phyloP scores from a whole-genome alignment of 2,888 invertebrate genomes.

The Aleiodes alternator region DNA sequence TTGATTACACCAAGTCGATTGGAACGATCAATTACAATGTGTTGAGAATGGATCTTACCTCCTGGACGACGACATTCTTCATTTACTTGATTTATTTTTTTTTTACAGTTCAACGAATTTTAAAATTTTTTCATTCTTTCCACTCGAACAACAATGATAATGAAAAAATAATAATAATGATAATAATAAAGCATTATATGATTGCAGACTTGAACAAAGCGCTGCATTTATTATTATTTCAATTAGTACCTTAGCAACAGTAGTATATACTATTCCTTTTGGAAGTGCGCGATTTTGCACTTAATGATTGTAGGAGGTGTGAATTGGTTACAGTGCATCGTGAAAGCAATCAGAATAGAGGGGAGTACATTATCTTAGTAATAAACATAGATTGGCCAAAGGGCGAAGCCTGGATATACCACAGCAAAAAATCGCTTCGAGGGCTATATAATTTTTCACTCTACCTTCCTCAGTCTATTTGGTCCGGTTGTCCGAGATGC shows the following conservation, averaged over 20 bases:
- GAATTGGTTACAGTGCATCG: conserved; percentile 17
- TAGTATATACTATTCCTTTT: conserved; percentile 1
- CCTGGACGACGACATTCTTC: conserved; percentile 62
- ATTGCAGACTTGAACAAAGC: conserved; percentile 20
- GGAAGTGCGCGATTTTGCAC: neutral
- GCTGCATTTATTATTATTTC: conserved; percentile 32
- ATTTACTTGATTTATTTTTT: conserved; percentile 36
- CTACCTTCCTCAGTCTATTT: conserved; percentile 42
- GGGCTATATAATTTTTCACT: conserved; percentile 37
- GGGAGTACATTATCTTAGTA: conserved; percentile 24
- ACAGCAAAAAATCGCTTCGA: neutral
- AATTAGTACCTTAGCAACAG: neutral
- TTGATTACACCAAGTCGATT: conserved; percentile 51
- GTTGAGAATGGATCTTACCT: conserved; percentile 58
- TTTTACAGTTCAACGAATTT: conserved; percentile 61
- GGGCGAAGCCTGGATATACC: neutral
- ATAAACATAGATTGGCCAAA: conserved; percentile 27
- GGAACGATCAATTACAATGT: conserved; percentile 68
- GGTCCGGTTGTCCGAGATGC: conserved; percentile 35
- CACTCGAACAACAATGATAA: conserved; percentile 55
- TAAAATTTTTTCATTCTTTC: conserved; percentile 56
- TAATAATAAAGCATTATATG: conserved; percentile 4
- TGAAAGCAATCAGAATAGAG: conserved; percentile 24
- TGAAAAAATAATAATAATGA: conserved; percentile 48
- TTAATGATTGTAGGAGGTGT: conserved; percentile 11